These are phyloP conservation scores for Sphinx pinastri DNA, from an alignment of 2,888 invertebrate genomes.

Conservation along the genomic window DNA sequence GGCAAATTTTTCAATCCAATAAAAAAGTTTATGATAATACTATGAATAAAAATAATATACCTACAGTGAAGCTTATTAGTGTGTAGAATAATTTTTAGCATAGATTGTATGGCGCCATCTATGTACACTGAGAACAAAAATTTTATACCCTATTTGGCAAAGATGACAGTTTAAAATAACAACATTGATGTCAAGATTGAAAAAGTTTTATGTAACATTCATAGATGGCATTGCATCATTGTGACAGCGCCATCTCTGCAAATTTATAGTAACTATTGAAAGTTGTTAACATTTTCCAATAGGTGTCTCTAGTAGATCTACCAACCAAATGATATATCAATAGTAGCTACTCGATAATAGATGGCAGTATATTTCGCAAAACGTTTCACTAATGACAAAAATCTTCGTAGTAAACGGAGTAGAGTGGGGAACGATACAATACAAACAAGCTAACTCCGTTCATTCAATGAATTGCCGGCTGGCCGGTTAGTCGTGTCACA, in stretches of 20 bases:
- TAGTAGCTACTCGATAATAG: slow-evolving; percentile 39
- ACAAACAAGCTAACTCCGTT: slow-evolving; percentile 58
- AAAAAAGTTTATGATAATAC: too few species aligned
- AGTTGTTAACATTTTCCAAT: neutral
- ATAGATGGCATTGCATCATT: slow-evolving; percentile 42
- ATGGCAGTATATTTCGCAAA: slow-evolving; percentile 32
- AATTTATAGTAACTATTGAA: neutral
- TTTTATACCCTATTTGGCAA: too few species aligned
- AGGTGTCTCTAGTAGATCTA: neutral
- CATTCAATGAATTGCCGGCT: slow-evolving; percentile 69
- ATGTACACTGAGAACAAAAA: too few species aligned
- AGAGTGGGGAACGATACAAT: slow-evolving; percentile 50
- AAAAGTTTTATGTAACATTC: slow-evolving; percentile 29
- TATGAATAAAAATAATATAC: too few species aligned
- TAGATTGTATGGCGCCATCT: too few species aligned
- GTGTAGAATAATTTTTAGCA: too few species aligned
- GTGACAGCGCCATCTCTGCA: slow-evolving; percentile 1
- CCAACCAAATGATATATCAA: neutral
- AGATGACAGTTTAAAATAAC: too few species aligned
- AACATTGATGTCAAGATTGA: neutral
- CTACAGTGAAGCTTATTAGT: too few species aligned
- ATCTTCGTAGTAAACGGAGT: slow-evolving; percentile 45
- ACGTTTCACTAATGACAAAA: neutral
- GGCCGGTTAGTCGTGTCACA: slow-evolving; percentile 53
- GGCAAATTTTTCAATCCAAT: too few species aligned